Evolutionary conservation across 2,888 invertebrate genomes (phyloP).

Genomic region (Gonocerus acuteangulatus): DNA sequence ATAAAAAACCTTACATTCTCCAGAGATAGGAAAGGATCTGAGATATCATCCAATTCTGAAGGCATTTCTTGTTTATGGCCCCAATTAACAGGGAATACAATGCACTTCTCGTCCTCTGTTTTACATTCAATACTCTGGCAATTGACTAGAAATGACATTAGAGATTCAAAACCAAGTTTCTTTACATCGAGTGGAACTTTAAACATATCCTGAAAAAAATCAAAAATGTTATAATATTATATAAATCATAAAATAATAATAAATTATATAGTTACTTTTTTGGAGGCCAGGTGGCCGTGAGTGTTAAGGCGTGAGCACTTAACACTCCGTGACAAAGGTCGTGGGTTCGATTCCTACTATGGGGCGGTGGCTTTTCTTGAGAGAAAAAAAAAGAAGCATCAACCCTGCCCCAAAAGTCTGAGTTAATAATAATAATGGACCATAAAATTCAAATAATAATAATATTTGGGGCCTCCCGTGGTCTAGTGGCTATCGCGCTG

Average conservation of each 20-base stretch:
- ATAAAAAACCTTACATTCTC: slow-evolving; percentile 9
- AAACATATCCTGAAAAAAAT: slow-evolving; percentile 11
- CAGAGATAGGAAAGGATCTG: slow-evolving; percentile 10
- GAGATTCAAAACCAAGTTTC: slow-evolving; percentile 13
- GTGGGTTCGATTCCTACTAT: too few species aligned
- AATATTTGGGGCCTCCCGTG: too few species aligned
- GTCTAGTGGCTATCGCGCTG: too few species aligned
- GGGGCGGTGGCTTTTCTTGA: too few species aligned
- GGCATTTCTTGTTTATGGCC: background rate
- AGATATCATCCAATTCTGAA: background rate
- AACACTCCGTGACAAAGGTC: too few species aligned
- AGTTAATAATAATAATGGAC: too few species aligned
- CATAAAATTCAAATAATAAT: too few species aligned
- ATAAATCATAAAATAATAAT: background rate
- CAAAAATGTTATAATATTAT: background rate
- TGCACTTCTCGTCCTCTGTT: slow-evolving; percentile 2
- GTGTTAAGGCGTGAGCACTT: too few species aligned
- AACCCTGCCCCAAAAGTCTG: too few species aligned
- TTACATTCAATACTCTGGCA: slow-evolving; percentile 17
- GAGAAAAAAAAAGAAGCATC: too few species aligned
- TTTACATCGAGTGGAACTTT: slow-evolving; percentile 1
- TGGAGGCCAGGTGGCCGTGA: too few species aligned
- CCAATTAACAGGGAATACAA: slow-evolving; percentile 9
- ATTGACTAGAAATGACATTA: slow-evolving; percentile 10
- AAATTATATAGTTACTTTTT: too few species aligned